Evolutionary conservation across 1,140 invertebrate genomes (phyloP), one percentile per base, ranked within the genome.

Genomic region (Kradibia gibbosae): DNA sequence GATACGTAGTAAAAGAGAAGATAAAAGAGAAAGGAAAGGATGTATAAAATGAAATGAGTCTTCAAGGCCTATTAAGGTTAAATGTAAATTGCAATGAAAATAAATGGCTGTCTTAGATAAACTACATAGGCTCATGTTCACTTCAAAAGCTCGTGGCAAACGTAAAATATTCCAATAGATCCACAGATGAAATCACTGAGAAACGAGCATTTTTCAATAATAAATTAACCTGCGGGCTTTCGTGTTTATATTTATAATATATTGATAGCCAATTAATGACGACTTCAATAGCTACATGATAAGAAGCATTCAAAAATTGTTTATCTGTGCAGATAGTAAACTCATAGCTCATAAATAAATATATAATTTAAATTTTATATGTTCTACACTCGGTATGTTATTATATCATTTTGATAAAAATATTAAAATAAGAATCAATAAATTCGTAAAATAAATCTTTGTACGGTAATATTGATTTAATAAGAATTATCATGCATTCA

Each of bases 111-210:
- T 88, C 84, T 88, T 87, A 89, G 89, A 87, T 88, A 84, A 84
- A 82, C 87, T 88, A 89, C 88, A 87, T 90, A 90, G 84, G 86
- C 88, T 88, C 88, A 89, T 89, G 87, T 88, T 87, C 86, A 85
- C 86, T 86, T 89, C 88, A 88, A 86, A 88, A 88, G 86, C 85
- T 85, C 86, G 85, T 89, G 88, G 88, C 88, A 88, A 89, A 88
- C 86, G 89, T 86, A 87, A 85, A 84, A 87, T 83, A 85, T 82
- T 85, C 83, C 77, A 53, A 17, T 31, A 22, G 45, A 53, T 28
- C 3, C 10, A 8, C 36, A 42, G 73, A 75, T 75, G 60, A 75
- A 55, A 82, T 84, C 77, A 74, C 82, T 80, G 83, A 36, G 31
- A 2, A 36, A 20, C 8, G 31, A 28, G 17, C 11, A 3, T 34